Evolutionary conservation across 2,888 invertebrate genomes (phyloP), one percentile per base, ranked within the genome.

Genomic region (Galeopsomyia nigrocyanea): DNA sequence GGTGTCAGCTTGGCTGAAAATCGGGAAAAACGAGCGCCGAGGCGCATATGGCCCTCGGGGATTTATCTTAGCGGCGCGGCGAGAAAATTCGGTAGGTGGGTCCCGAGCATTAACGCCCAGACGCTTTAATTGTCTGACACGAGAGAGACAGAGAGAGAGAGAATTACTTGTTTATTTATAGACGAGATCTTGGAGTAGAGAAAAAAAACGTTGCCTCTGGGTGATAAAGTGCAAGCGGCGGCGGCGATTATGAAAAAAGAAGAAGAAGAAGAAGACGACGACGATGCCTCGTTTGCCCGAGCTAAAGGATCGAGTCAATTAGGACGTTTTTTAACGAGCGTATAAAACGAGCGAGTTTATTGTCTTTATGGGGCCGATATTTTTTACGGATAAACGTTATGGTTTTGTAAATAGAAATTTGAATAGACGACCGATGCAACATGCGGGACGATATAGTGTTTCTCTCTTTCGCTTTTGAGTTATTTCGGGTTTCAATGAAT

Each of bases 21-120:
- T 82, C 77, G 83, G 82, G 76, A 83, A 83, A 82, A 70, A 76
- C 73, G 77, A 68, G 76, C 77, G 76, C 75, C 74, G n/a, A n/a
- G n/a, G 74, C 81, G 79, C 84, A 84, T 83, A 84, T 84, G 84
- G 84, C 82, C 80, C 77, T 78, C 83, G 84, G 77, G 78, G 75
- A 80, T 76, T 80, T 80, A 81, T 80, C 77, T 62, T 46, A 49
- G 22, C 71, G 71, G 73, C 63, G 67, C 60, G 19, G 31, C 39
- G 39, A 51, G 26, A 69, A 69, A 56, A 63, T 68, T 68, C 7
- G 39, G 21, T 31, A 61, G 55, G 60, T 26, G 21, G 64, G 10
- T 13, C 57, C 46, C 26, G 13, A 21, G 46, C 22, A 51, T 69
- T 50, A 57, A 21, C 17, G 21, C 26, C n/a, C 53, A 9, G 7